Base-by-base conservation (phyloP, 2,888 invertebrate species). In the Pristionchus japonicus region DNA sequence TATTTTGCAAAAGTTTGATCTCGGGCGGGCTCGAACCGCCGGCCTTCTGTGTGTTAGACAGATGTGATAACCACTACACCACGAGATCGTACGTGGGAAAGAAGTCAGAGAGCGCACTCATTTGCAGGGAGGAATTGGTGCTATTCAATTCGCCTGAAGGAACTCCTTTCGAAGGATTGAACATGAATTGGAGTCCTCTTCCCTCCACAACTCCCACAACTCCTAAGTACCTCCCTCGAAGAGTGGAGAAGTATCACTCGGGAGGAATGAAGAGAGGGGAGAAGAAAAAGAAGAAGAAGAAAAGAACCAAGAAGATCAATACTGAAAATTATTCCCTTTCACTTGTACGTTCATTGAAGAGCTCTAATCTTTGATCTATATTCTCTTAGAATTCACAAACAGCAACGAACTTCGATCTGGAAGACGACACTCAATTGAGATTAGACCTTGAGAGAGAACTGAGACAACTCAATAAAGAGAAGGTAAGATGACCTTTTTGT, bases 11-110 rank as follows among this genome's bases (percentile, higher is more conserved):
- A 74, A 74, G 74, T 87, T 87, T 92, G 92, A 93, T 92, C 91
- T 92, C 93, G 93, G 93, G 92, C 92, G 92, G 92, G 91, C 89
- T 92, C 92, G 92, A 93, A 93, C 93, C 92, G 92, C 92, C 93
- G 93, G 90, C 92, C 92, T 93, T 93, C 92, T 91, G 93, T 92
- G 92, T 93, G 92, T 92, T 92, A 93, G 92, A 92, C 93, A 92
- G 93, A 92, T 91, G 93, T 93, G 93, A 93, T 93, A 93, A 93
- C 93, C 92, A 91, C 92, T 92, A 92, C 92, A 92, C 92, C 92
- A 92, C 92, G 92, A 91, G 91, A 91, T 89, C 90, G 52, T 23
- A 34, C 34, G 37, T 4, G 34, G n/a, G 9, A 23, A 4, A 2
- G 3, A 11, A 15, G 70, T 20, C 15, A 70, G 70, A 70, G 20